Evolutionary conservation across 2,888 invertebrate species (phyloP).

Genomic region (Tetheella fluctuosa): DNA sequence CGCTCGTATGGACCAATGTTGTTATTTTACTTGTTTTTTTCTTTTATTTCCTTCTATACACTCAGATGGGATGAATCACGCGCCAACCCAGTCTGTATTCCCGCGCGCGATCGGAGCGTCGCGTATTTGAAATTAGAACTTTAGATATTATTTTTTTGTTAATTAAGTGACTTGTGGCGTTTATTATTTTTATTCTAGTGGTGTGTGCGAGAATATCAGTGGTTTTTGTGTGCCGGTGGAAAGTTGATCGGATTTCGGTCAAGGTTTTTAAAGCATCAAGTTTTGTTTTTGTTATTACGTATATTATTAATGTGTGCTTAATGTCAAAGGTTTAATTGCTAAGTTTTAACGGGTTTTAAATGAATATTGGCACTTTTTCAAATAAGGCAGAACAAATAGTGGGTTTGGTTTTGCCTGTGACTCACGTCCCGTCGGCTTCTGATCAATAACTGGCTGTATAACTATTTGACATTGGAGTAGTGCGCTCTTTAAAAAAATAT

Average conservation of each 20-base stretch:
- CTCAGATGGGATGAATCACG: constrained; percentile 73
- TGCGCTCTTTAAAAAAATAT: constrained; percentile 30
- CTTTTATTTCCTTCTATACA: constrained; percentile 55
- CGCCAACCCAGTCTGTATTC: constrained; percentile 56
- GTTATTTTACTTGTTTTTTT: constrained; percentile 43
- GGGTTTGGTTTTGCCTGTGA: constrained; percentile 48
- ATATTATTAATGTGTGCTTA: constrained; percentile 11
- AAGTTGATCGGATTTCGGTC: constrained; percentile 19
- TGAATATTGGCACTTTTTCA: constrained; percentile 34
- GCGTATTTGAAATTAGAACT: constrained; percentile 45
- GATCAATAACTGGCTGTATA: constrained; percentile 57
- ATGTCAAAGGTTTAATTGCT: constrained; percentile 2
- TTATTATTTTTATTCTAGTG: constrained; percentile 15
- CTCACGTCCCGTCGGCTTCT: constrained; percentile 45
- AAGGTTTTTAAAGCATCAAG: constrained; percentile 17
- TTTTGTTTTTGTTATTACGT: constrained; percentile 13
- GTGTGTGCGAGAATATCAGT: constrained; percentile 22
- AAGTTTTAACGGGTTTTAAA: constrained; percentile 9
- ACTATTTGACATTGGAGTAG: constrained; percentile 55
- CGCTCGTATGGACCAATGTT: constrained; percentile 31
- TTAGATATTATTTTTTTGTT: constrained; percentile 22
- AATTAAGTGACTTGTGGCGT: constrained; percentile 9
- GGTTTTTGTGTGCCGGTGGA: constrained; percentile 17
- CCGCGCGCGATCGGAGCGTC: constrained; percentile 51
- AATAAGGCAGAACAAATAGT: constrained; percentile 41